Conservation (phyloP, 2,797 vertebrate genomes). For the Sebastes goodei region DNA sequence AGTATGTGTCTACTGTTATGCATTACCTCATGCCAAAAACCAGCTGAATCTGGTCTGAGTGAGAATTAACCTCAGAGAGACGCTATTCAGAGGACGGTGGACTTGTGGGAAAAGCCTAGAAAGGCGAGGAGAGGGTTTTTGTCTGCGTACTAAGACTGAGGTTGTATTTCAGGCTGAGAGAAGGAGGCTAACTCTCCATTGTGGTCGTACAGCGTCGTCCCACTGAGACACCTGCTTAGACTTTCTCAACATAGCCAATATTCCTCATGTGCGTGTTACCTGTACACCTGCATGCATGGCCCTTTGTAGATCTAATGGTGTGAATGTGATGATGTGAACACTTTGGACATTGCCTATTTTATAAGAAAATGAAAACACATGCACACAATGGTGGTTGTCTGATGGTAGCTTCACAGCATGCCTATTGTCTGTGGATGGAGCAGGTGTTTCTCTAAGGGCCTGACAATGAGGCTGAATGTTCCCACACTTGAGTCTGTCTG, state of each 20-base stretch:
- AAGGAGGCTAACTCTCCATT: constrained; percentile 19
- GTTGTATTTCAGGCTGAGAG: constrained; percentile 59
- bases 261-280: background rate
- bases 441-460: constrained; percentile 46
- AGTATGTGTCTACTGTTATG: constrained; percentile 3
- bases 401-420: constrained; percentile 14
- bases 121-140: constrained; percentile 34
- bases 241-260: constrained; percentile 47
- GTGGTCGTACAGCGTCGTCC: constrained; percentile 3
- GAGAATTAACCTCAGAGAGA: constrained; percentile 35
- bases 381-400: background rate
- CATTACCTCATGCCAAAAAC: constrained; percentile 47
- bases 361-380: no score
- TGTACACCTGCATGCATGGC: background rate
- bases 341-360: no score
- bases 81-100: constrained; percentile 16
- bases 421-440: constrained; percentile 23
- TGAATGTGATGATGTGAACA: background rate
- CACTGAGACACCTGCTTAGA: constrained; percentile 17
- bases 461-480: constrained; percentile 22
- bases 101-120: constrained; percentile 41
- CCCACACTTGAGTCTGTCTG: constrained; percentile 15
- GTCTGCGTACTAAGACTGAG: constrained; percentile 33
- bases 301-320: constrained; percentile 1
- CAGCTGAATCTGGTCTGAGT: constrained; percentile 49